Conservation (phyloP, 2,113 vertebrate species). For the Typhlomys cinereus region DNA sequence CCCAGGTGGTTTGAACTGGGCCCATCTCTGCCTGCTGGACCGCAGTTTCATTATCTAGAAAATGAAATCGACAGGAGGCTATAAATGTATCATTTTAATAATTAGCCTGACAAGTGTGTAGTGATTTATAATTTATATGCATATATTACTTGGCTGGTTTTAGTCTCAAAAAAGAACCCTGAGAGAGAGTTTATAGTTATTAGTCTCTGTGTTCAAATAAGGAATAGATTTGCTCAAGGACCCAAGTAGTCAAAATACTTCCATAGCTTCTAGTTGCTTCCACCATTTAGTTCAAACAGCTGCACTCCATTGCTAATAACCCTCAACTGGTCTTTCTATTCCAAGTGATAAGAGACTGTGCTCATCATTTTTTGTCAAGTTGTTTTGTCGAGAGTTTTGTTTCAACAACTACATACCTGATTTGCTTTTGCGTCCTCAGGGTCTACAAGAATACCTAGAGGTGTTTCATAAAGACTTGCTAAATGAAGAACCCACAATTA, state of each 20-base stretch:
- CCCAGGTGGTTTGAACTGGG: too few relatives aligned
- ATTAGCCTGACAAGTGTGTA: neutral
- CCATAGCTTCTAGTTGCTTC: neutral
- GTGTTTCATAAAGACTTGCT: neutral
- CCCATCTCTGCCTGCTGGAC: neutral
- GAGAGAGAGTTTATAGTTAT: neutral
- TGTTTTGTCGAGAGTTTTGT: too few relatives aligned
- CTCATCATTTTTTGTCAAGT: too few relatives aligned
- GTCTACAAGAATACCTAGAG: neutral
- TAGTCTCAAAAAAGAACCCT: neutral
- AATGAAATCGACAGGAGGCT: neutral
- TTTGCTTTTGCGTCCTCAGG: neutral
- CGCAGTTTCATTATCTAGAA: neutral
- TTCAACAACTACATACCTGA: neutral
- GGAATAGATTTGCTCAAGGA: neutral
- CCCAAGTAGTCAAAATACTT: neutral
- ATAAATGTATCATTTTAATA: constrained; percentile 5
- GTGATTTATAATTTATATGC: neutral
- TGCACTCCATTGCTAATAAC: too few relatives aligned
- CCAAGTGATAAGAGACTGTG: too few relatives aligned
- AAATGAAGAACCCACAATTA: neutral
- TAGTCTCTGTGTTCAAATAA: neutral
- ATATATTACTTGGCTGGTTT: neutral
- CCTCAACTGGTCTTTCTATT: too few relatives aligned
- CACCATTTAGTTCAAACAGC: neutral